These are phyloP conservation scores for Drosophila eohydei DNA, from an alignment of 2,888 invertebrate species.

Conservation along the genomic window DNA sequence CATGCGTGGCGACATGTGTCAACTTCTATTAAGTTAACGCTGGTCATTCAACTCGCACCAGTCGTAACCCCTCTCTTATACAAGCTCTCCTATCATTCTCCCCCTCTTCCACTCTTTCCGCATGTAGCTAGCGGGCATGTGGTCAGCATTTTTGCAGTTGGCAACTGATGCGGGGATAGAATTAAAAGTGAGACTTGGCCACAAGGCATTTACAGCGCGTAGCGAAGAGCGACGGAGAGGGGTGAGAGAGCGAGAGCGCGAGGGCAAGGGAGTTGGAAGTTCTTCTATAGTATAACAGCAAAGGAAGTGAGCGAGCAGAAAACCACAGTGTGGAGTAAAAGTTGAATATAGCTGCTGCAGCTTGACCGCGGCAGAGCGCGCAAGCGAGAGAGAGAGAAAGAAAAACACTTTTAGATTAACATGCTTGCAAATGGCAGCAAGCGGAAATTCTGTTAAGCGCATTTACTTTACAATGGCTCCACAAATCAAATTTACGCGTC, in stretches of 20 bases:
- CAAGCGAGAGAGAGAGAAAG: background rate
- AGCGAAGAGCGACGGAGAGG: background rate
- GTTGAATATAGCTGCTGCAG: constrained; percentile 10
- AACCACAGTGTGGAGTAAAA: constrained; percentile 35
- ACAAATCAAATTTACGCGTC: constrained; percentile 2
- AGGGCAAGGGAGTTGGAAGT: background rate
- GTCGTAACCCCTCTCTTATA: background rate
- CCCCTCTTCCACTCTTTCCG: background rate
- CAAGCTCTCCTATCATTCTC: background rate
- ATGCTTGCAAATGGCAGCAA: constrained; percentile 16
- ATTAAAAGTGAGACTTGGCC: constrained; percentile 45
- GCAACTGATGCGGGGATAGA: constrained; percentile 33
- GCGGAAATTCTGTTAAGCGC: constrained; percentile 16
- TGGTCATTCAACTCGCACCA: constrained; percentile 73
- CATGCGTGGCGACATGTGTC: constrained; percentile 82
- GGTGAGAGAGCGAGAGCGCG: background rate
- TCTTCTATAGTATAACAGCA: background rate
- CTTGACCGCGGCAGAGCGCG: constrained; percentile 8
- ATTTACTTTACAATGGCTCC: constrained; percentile 8
- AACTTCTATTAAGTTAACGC: constrained; percentile 80
- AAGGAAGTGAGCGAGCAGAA: background rate
- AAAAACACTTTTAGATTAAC: constrained; percentile 34
- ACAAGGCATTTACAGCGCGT: constrained; percentile 6
- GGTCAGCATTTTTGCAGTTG: constrained; percentile 60
- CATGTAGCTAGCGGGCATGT: constrained; percentile 41